Base-by-base conservation (phyloP, 2,888 invertebrate genomes). In the Heteromyza rotundicornis region DNA sequence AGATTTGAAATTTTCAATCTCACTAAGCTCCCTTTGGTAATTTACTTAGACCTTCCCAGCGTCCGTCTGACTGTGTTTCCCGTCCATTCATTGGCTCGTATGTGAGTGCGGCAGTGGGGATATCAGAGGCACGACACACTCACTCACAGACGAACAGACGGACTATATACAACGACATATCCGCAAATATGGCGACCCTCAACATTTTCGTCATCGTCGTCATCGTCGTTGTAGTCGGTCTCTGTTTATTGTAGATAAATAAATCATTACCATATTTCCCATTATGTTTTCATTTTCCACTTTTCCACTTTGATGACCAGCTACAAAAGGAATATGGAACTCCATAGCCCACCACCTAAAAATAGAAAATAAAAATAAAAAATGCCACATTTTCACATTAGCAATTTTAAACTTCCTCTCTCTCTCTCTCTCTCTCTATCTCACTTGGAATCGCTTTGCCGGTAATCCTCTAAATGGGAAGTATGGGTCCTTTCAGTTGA, bases 241-340 rank as follows among this genome's bases (percentile, higher is more conserved):
- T 40, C 12, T 40, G 40, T 40, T 40, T 40, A 40, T 40, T 40
- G 40, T 40, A 40, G 70, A 70, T 72, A 72, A 72, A 70, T 68
- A 70, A 72, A 70, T 72, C 67, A 69, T 72, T 70, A 70, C 66
- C 72, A 70, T 70, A 70, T 68, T 70, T 69, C 64, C n/a, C 63
- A 68, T 68, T 68, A 67, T 68, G 66, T 64, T 66, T 66, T 64
- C 62, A 69, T 70, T 68, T 68, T 70, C 66, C 68, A 70, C 68
- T 71, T 70, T 71, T 71, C 71, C 68, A 67, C 69, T 68, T 68
- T 66, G 68, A 63, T 68, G 71, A 65, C 65, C 68, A 55, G 60
- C 63, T 55, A 54, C 53, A 62, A 56, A 56, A 35, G 2, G 23
- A n/a, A 53, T 1, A 2, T 17, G 16, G 10, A 50, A 14, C 14